Evolutionary conservation across 2,888 invertebrate species (phyloP), one percentile per base, ranked within the genome.

Genomic region (Drymonia ruficornis): DNA sequence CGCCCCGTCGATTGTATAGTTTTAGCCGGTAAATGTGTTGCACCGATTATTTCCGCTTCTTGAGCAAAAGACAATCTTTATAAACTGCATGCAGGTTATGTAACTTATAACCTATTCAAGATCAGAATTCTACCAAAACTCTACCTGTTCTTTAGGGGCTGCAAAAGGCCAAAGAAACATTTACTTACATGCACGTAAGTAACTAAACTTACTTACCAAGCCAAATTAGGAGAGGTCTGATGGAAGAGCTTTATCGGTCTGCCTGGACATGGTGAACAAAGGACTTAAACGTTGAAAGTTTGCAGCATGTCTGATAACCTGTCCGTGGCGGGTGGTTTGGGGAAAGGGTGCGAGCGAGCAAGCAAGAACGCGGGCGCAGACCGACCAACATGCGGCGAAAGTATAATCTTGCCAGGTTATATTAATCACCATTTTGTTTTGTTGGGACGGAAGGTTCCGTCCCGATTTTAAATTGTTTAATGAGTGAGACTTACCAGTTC

Each of bases 1-100:
- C 87, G 78, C 83, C 86, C 86, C 84, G 83, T 81, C 83, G 80
- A 84, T 85, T 84, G 80, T 86, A 80, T 83, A 73, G 79, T 86
- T 87, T 81, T 81, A 83, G 74, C 81, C 83, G 83, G 84, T 83
- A 84, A 85, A 87, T 87, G 83, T 83, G 80, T 80, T 86, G 74
- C 78, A 83, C 72, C 73, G 73, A 80, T 80, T 79, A 75, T 72
- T 83, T 81, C 68, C 74, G 77, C 72, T 75, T 74, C 73, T 79
- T 76, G 71, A 76, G 56, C 73, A 76, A 55, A 62, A 70, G 69
- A 72, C 65, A 63, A 57, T 63, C 57, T 61, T 72, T 71, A 66
- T 71, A 66, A 66, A 43, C 45, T 43, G 9, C 19, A 36, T 43
- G 9, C 19, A 36, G n/a, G 0, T 12, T 11, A 31, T 38, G n/a